Conservation (phyloP, 2,888 invertebrate genomes). For the Saturnia japonica region DNA sequence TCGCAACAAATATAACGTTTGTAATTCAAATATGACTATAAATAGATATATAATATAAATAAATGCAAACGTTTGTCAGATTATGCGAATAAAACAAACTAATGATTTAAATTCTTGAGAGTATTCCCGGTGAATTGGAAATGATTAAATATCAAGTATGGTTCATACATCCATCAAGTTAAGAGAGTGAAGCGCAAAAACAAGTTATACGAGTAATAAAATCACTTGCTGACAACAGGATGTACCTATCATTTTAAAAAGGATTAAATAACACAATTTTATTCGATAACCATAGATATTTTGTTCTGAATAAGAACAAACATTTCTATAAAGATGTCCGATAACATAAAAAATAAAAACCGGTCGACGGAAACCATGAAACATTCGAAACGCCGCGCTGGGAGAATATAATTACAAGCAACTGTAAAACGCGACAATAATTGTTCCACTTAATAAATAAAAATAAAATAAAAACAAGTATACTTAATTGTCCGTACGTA, state of each 20-base stretch:
- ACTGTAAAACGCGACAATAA: not conserved
- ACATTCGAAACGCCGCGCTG: not conserved
- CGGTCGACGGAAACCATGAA: not conserved
- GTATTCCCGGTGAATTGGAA: not conserved
- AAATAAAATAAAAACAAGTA: not conserved
- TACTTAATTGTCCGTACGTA: not conserved
- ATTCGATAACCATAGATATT: not conserved
- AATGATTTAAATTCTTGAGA: not conserved
- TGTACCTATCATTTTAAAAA: not conserved
- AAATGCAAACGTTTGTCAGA: too few relatives aligned
- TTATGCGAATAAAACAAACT: not conserved
- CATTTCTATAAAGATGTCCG: not conserved
- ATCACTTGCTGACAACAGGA: too few relatives aligned
- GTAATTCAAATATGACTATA: too few relatives aligned
- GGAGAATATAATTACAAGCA: conserved; percentile 1
- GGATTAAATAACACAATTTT: not conserved
- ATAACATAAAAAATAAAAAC: not conserved
- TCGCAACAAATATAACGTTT: too few relatives aligned
- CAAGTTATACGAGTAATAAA: not conserved
- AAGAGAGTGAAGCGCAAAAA: too few relatives aligned
- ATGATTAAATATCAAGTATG: not conserved
- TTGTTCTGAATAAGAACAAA: not conserved
- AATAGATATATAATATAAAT: too few relatives aligned
- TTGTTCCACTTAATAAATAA: not conserved
- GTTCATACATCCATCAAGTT: too few relatives aligned